These are phyloP conservation scores for Agonopterix alstromeriana DNA, from an alignment of 2,888 invertebrate species.

Conservation along the genomic window DNA sequence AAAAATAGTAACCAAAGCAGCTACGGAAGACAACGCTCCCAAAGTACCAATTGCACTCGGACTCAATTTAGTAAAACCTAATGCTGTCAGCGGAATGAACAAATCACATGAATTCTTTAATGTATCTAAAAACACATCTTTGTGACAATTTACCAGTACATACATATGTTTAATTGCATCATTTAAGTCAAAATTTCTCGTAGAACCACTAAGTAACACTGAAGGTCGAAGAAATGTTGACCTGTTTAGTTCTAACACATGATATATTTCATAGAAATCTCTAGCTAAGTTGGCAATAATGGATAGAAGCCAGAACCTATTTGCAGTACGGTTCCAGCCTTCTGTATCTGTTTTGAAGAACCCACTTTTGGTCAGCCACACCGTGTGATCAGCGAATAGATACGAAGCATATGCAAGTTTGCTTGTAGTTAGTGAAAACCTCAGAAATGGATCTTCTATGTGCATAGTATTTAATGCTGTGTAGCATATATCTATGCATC, in stretches of 20 bases:
- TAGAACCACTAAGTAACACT: slow-evolving; percentile 42
- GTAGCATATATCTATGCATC: slow-evolving; percentile 89
- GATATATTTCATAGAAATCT: slow-evolving; percentile 89
- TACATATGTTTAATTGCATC: slow-evolving; percentile 40
- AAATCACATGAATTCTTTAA: slow-evolving; percentile 92
- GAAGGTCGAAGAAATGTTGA: slow-evolving; percentile 58
- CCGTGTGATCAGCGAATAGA: slow-evolving; percentile 89
- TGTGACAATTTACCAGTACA: slow-evolving; percentile 53
- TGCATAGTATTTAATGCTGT: slow-evolving; percentile 83
- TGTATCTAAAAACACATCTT: slow-evolving; percentile 87
- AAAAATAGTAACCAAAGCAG: slow-evolving; percentile 85
- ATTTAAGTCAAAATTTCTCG: slow-evolving; percentile 29
- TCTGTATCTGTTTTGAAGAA: slow-evolving; percentile 81
- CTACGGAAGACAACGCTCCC: slow-evolving; percentile 88
- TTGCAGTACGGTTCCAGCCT: slow-evolving; percentile 84
- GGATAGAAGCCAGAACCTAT: slow-evolving; percentile 91
- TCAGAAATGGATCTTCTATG: slow-evolving; percentile 82
- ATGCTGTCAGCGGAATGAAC: slow-evolving; percentile 88
- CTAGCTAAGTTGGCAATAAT: slow-evolving; percentile 87
- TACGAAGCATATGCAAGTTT: slow-evolving; percentile 88
- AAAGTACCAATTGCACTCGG: slow-evolving; percentile 87
- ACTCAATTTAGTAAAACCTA: slow-evolving; percentile 86
- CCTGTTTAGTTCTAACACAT: slow-evolving; percentile 74
- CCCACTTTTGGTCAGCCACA: slow-evolving; percentile 89
- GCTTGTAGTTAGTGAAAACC: slow-evolving; percentile 84